A percentile compares a stretch with the other conserved stretches of the same genome.
These are phyloP conservation scores for Dilophus febrilis DNA, from an alignment of 2,888 invertebrate species.

Conservation along the genomic window DNA sequence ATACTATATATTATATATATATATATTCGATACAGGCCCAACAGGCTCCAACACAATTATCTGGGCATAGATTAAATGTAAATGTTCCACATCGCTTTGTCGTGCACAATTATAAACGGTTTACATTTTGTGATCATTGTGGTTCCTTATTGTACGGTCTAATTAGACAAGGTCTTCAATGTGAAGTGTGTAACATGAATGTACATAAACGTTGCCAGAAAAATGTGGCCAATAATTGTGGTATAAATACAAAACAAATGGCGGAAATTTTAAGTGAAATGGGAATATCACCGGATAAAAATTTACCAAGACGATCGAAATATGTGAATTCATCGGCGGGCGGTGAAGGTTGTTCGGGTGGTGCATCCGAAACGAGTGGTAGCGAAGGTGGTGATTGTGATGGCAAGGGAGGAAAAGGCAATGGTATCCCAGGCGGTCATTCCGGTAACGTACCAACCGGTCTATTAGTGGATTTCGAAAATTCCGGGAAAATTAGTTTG, in stretches of 20 bases:
- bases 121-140: slow-evolving; percentile 99
- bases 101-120: slow-evolving; percentile 92
- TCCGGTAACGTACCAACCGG: background rate
- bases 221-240: slow-evolving; percentile 98
- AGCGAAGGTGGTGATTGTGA: background rate
- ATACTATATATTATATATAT: too few relatives aligned
- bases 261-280: slow-evolving; percentile 81
- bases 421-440: background rate
- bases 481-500: slow-evolving; percentile 45
- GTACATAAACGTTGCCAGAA: slow-evolving; percentile 98
- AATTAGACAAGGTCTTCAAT: slow-evolving; percentile 90
- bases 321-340: background rate
- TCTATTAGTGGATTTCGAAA: slow-evolving; percentile 10
- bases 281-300: slow-evolving; percentile 71
- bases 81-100: slow-evolving; percentile 95
- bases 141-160: slow-evolving; percentile 94
- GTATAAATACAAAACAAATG: slow-evolving; percentile 93
- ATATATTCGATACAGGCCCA: slow-evolving; percentile 17
- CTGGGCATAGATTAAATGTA: slow-evolving; percentile 81
- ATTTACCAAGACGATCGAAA: slow-evolving; percentile 41
- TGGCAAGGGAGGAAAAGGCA: background rate
- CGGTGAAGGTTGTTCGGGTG: background rate
- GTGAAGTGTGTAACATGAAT: slow-evolving; percentile 92
- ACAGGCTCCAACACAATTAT: slow-evolving; percentile 39
- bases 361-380: background rate